Base-by-base conservation (phyloP, 1,140 invertebrate species). In the Aphelenchoides besseyi region DNA sequence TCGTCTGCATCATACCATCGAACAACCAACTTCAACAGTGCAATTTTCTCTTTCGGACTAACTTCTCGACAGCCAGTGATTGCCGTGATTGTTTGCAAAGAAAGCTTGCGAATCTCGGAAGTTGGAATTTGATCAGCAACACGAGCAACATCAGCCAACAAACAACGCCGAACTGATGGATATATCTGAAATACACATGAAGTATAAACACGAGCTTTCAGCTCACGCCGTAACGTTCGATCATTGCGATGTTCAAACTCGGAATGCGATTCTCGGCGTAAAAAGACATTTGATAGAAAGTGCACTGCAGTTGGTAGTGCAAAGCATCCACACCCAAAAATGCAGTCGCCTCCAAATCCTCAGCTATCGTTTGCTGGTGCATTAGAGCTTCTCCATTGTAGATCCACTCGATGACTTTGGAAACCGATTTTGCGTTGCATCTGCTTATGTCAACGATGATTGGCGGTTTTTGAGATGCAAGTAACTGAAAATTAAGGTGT, bases 391-490 rank as follows among this genome's bases (percentile, higher is more conserved):
- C 32, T 23, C 37, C 66, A 33, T 68, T 54, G n/a, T 62, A 68
- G 5, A 68, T 54, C 37, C 52, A 68, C 8, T 68, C 66, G n/a
- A 68, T 33, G 66, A 68, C 66, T 33, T 68, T 68, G 66, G 30
- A 54, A 2, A 68, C 66, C 2, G 66, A 48, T 23, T 48, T 12
- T 23, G 41, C 12, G 41, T 23, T 12, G 12, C 12, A 12, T 12
- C 12, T 16, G 41, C 41, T 23, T 23, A 48, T 12, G 12, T 48
- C 41, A 23, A 48, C 41, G 41, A 23, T 48, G 41, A 48, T 48
- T 23, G 41, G 41, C 41, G 41, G 41, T 23, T 48, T 12, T 48
- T 48, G 41, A 23, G 41, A 12, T 12, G 41, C 12, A 23, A 48
- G 41, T 23, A 48, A 23, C 41, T 48, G 41, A 12, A 48, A 48